A percentile compares a stretch with the other conserved stretches of the same genome.
phyloP scores from a whole-genome alignment of 1,140 invertebrate species.

The Pinna nobilis region DNA sequence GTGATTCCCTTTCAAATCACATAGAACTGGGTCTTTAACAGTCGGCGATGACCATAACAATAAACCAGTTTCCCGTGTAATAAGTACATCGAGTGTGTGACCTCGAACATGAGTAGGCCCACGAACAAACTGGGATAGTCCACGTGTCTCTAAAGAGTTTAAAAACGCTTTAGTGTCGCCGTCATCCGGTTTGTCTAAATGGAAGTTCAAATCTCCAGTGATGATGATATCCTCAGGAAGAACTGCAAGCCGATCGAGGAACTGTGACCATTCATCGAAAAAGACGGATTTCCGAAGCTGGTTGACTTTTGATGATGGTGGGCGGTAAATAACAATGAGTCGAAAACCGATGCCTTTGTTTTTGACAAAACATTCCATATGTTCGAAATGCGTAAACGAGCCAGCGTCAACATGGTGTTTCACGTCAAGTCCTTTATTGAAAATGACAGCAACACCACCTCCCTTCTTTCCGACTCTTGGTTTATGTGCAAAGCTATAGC shows the following conservation, averaged over 20 bases:
- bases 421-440: background rate
- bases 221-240: constrained; percentile 4
- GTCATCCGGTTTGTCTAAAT: background rate
- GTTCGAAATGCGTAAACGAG: constrained; percentile 21
- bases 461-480: background rate
- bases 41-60: background rate
- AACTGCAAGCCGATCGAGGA: background rate
- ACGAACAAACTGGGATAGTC: constrained; percentile 2
- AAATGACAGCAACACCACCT: background rate
- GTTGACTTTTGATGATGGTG: constrained; percentile 13
- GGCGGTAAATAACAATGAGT: constrained; percentile 11
- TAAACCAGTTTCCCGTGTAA: constrained; percentile 7
- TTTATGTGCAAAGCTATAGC: background rate
- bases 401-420: background rate
- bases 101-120: constrained; percentile 26
- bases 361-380: background rate
- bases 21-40: constrained; percentile 21
- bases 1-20: constrained; percentile 30
- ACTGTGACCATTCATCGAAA: constrained; percentile 21
- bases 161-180: constrained; percentile 2
- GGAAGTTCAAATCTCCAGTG: constrained; percentile 25
- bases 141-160: background rate
- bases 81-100: constrained; percentile 37
- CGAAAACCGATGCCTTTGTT: background rate
- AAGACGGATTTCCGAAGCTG: background rate